Evolutionary conservation across 2,113 vertebrate genomes (phyloP).

Genomic region (Leucosticte australis): DNA sequence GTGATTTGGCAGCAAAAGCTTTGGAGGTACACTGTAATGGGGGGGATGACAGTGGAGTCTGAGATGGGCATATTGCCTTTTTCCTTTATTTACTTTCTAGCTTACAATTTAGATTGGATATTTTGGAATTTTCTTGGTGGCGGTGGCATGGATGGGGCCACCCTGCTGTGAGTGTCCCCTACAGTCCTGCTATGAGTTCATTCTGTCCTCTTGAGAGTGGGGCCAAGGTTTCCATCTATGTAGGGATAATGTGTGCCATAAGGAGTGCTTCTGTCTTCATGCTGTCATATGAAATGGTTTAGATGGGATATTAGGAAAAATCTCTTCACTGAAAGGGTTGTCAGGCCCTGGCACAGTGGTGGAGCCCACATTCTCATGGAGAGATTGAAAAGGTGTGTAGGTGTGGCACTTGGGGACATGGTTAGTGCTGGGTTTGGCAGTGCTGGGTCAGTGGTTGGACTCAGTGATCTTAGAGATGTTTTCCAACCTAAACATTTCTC

Average conservation of each 20-base stretch:
- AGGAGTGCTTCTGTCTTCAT: neutral
- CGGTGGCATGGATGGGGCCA: neutral
- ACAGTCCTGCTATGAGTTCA: rapidly evolving
- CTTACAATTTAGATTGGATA: neutral
- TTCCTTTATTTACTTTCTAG: neutral
- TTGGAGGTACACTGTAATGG: neutral
- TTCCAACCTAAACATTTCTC: neutral
- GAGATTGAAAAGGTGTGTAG: neutral
- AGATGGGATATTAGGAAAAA: neutral
- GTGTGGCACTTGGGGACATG: neutral
- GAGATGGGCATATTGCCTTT: neutral
- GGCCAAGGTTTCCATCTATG: rapidly evolving
- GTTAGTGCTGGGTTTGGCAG: neutral
- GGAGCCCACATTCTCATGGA: neutral
- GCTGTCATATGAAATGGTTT: no score
- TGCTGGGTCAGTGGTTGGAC: neutral
- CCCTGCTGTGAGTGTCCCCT: neutral
- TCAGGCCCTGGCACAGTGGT: neutral
- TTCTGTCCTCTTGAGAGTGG: neutral
- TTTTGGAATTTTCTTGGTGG: neutral
- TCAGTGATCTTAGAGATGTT: neutral
- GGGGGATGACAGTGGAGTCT: neutral
- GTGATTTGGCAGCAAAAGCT: neutral
- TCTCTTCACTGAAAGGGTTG: neutral
- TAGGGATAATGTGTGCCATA: rapidly evolving